Evolutionary conservation across 2,888 invertebrate species (phyloP).

Genomic region (Sinohyriopsis cumingii): DNA sequence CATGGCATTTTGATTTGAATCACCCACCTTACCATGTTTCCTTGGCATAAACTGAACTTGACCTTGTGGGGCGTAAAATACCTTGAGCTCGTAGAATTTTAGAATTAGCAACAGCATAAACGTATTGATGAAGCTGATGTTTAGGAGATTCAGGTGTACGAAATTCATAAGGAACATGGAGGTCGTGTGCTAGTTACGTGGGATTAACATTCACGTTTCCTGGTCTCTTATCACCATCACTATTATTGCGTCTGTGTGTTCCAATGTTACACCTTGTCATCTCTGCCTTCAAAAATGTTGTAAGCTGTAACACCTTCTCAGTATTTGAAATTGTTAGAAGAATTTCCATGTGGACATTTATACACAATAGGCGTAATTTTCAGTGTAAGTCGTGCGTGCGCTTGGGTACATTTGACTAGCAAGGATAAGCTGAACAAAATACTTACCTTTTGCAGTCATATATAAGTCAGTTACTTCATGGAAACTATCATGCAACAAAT

Average conservation of each 20-base stretch:
- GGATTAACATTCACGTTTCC: conserved; percentile 20
- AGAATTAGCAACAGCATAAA: conserved; percentile 44
- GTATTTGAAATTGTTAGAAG: too few relatives aligned
- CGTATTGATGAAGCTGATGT: conserved; percentile 25
- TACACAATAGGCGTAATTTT: conserved; percentile 34
- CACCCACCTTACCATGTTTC: conserved; percentile 15
- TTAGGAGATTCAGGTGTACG: conserved; percentile 22
- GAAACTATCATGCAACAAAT: too few relatives aligned
- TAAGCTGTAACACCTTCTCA: not conserved
- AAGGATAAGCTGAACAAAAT: too few relatives aligned
- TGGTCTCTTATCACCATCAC: conserved; percentile 25
- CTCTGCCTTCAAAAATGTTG: not conserved
- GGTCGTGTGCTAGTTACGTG: conserved; percentile 30
- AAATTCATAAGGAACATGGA: conserved; percentile 34
- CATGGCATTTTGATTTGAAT: not conserved
- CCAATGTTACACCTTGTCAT: too few relatives aligned
- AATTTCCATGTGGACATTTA: too few relatives aligned
- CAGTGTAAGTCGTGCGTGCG: conserved; percentile 41
- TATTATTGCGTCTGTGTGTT: conserved; percentile 18
- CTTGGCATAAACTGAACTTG: conserved; percentile 28
- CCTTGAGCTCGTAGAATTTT: conserved; percentile 44
- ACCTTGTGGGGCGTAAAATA: conserved; percentile 25
- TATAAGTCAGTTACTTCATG: too few relatives aligned
- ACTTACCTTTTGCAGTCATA: too few relatives aligned
- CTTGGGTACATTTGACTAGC: conserved; percentile 13